A percentile compares a stretch with the other conserved stretches of the same genome.
Evolutionary conservation across 1,140 invertebrate genomes (phyloP).

Genomic region (Oryctes rhinoceros): DNA sequence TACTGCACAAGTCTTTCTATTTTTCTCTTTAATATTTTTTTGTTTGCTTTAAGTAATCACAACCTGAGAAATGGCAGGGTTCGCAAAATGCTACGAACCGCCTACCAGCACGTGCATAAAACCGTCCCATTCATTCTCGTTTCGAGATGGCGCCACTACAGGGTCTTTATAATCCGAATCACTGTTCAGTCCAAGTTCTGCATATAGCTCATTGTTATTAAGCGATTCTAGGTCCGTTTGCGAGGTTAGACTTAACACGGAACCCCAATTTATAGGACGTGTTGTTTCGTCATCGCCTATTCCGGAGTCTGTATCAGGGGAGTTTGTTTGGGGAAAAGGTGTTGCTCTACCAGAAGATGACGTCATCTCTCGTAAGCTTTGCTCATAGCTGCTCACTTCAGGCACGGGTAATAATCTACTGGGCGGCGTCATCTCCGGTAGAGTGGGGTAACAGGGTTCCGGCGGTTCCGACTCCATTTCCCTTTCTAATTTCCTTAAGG

Average conservation of each 20-base stretch:
- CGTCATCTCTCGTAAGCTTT: slow-evolving; percentile 62
- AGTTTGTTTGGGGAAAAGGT: slow-evolving; percentile 64
- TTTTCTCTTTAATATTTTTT: slow-evolving; percentile 35
- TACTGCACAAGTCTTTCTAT: slow-evolving; percentile 47
- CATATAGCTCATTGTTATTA: slow-evolving; percentile 78
- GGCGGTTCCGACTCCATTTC: slow-evolving; percentile 76
- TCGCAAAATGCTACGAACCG: slow-evolving; percentile 58
- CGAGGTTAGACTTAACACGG: slow-evolving; percentile 84
- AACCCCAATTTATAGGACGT: slow-evolving; percentile 88
- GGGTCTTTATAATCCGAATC: slow-evolving; percentile 57
- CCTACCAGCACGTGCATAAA: slow-evolving; percentile 61
- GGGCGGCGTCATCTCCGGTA: slow-evolving; percentile 61
- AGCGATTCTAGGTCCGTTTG: slow-evolving; percentile 84
- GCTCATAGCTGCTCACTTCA: slow-evolving; percentile 64
- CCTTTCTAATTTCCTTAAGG: slow-evolving; percentile 86
- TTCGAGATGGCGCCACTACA: slow-evolving; percentile 48
- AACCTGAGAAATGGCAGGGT: slow-evolving; percentile 56
- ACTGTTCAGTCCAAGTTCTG: slow-evolving; percentile 59
- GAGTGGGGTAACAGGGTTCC: slow-evolving; percentile 55
- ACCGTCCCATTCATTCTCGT: slow-evolving; percentile 59
- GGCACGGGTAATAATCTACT: slow-evolving; percentile 61
- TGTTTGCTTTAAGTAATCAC: slow-evolving; percentile 57
- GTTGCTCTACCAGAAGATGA: slow-evolving; percentile 68
- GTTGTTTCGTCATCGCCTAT: slow-evolving; percentile 80
- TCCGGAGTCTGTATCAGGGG: slow-evolving; percentile 75